Evolutionary conservation across 2,797 vertebrate species (phyloP).

Genomic region (Acrocephalus scirpaceus): DNA sequence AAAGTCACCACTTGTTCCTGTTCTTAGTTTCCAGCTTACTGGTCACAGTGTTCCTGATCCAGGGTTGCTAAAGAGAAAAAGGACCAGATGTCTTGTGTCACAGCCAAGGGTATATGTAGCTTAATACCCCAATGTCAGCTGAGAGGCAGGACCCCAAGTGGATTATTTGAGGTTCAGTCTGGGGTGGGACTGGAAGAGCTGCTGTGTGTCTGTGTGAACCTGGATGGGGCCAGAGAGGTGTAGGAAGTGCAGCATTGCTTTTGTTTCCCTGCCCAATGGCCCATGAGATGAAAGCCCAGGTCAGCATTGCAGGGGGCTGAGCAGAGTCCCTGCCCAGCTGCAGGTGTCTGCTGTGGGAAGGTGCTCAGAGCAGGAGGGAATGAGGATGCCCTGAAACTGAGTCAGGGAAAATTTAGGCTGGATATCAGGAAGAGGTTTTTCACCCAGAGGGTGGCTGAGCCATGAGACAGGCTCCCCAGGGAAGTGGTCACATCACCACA

Average conservation of each 20-base stretch:
- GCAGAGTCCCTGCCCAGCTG: neutral
- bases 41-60: neutral
- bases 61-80: neutral
- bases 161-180: neutral
- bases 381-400: too few relatives aligned
- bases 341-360: neutral
- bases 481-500: neutral
- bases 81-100: neutral
- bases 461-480: neutral
- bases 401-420: neutral
- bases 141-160: neutral
- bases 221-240: neutral
- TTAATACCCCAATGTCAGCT: neutral
- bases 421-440: neutral
- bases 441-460: neutral
- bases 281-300: neutral
- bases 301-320: neutral
- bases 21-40: neutral
- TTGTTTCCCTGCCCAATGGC: neutral
- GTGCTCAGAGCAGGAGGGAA: neutral
- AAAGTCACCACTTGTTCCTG: neutral
- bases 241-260: neutral
- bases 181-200: neutral
- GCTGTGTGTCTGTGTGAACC: neutral
- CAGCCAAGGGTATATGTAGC: neutral